Evolutionary conservation across 2,797 vertebrate genomes (phyloP).

Genomic region (Otolemur crassicaudatus): DNA sequence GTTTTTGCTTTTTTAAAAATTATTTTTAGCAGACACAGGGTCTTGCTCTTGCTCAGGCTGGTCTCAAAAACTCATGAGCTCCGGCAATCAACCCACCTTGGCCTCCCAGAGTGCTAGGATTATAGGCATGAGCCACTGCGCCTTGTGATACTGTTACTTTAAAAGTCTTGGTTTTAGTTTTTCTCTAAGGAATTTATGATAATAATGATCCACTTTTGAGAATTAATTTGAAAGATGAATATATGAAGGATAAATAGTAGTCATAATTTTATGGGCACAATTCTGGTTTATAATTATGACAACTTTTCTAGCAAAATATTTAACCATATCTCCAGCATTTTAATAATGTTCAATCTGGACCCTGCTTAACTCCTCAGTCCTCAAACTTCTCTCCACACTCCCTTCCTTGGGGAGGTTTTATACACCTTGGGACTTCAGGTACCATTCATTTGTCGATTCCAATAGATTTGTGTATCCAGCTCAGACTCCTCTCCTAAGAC

Average conservation of each 20-base stretch:
- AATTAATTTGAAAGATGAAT: constrained; percentile 32
- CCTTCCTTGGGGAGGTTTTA: background rate
- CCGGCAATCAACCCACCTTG: too few species aligned
- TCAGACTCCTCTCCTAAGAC: background rate
- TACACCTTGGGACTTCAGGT: background rate
- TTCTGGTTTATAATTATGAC: background rate
- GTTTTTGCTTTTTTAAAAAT: too few species aligned
- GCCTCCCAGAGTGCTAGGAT: too few species aligned
- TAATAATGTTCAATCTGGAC: background rate
- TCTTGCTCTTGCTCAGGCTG: too few species aligned
- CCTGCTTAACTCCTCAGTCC: background rate
- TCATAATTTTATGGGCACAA: background rate
- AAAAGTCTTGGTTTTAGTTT: background rate
- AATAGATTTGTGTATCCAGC: background rate
- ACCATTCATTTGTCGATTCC: background rate
- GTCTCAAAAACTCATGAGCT: too few species aligned
- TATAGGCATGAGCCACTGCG: too few species aligned
- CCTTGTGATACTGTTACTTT: background rate
- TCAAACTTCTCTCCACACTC: background rate
- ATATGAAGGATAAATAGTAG: background rate
- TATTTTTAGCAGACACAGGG: too few species aligned
- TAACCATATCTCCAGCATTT: background rate
- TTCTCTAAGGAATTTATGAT: background rate
- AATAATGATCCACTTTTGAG: background rate
- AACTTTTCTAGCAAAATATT: constrained; percentile 40